Base-by-base conservation (phyloP, 2,888 invertebrate genomes). In the Dexiosoma caninum region DNA sequence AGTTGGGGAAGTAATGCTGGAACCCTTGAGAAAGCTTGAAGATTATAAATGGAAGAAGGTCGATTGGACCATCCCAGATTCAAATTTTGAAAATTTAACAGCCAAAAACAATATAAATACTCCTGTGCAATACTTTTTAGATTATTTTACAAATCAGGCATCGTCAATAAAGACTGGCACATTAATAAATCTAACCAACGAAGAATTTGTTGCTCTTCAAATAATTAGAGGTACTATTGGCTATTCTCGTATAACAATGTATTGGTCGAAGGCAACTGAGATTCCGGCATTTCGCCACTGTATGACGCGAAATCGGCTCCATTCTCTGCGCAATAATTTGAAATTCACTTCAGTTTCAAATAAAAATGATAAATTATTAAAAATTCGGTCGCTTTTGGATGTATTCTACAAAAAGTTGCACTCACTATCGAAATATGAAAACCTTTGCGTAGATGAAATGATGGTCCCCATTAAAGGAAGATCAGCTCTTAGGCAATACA, bases 401-500 rank as follows among this genome's bases (percentile, higher is more conserved):
- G 12, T 42, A 16, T 66, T 66, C 14, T 27, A 2, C 4, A 40
- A 53, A 67, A 53, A 53, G 21, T 40, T 12, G 1, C 53, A 67
- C 27, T 7, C 40, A 19, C 2, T 67, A 14, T 12, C 27, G 8
- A 53, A 62, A 32, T 6, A 60, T 12, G 46, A 62, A 35, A 49
- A 62, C 9, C 5, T 27, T 14, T 27, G 40, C 9, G 5, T 40
- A 5, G 27, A 27, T 14, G 59, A 59, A 59, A 59, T 40, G 40
- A 59, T 62, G 40, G 8, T 27, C 7, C 40, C 27, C 1, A 51
- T 66, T 14, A 64, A 37, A 64, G 49, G 64, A 16, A 64, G 9
- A 46, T 23, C 49, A 14, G 9, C 37, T 9, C 37, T 66, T n/a
- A 66, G 64, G 14, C 66, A 53, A 51, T 51, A 51, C 51, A 51